Conservation (phyloP, 2,797 vertebrate species). For the Coendou prehensilis region DNA sequence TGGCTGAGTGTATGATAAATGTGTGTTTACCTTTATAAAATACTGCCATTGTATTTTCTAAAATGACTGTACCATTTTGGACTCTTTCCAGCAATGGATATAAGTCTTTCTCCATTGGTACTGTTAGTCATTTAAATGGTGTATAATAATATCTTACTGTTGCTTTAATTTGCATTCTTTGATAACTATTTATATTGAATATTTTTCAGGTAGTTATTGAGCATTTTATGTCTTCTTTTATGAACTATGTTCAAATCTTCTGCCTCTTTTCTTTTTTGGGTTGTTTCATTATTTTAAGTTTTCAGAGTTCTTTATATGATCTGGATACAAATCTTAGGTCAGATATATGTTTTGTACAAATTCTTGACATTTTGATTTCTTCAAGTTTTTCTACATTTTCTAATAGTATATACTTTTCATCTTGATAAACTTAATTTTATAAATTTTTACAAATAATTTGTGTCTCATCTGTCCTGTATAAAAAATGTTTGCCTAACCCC, state of each 20-base stretch:
- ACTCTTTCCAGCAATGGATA: not conserved
- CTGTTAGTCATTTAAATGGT: not conserved
- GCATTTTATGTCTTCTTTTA: not conserved
- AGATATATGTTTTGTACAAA: not conserved
- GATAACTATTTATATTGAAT: not conserved
- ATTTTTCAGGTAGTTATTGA: not conserved
- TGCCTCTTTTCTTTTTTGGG: not conserved
- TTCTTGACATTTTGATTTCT: not conserved
- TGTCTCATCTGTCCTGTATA: not conserved
- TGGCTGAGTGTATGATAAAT: not conserved
- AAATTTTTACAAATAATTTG: not conserved
- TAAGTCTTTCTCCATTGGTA: not conserved
- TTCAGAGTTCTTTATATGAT: not conserved
- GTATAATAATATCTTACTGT: not conserved
- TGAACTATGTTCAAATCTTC: not conserved
- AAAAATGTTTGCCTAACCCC: not conserved
- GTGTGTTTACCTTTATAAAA: not conserved
- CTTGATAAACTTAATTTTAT: not conserved
- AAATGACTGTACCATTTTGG: not conserved
- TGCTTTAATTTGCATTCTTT: not conserved
- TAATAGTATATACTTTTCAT: not conserved
- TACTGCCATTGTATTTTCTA: not conserved
- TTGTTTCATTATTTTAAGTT: not conserved
- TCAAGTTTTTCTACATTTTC: not conserved
- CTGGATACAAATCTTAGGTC: not conserved